Base-by-base conservation (phyloP, 1,140 invertebrate genomes). In the Steinernema khuongi region DNA sequence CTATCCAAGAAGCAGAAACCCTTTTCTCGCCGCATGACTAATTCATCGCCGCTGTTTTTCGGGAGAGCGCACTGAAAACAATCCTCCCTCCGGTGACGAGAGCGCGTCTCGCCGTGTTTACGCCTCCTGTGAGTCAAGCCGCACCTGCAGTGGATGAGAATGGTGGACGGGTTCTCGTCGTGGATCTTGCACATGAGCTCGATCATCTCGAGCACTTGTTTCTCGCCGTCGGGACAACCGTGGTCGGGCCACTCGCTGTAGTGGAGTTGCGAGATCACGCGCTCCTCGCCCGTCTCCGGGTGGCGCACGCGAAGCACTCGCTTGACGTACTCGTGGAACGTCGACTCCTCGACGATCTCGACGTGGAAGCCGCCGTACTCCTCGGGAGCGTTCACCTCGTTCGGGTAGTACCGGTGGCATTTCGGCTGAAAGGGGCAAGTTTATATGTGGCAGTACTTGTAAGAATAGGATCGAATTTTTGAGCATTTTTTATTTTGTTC, bases 241-340 rank as follows among this genome's bases (percentile, higher is more conserved):
- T 77, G 75, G 70, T 77, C 75, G 30, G 75, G 75, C 75, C 75
- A 77, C 41, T 77, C 75, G 28, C 68, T 74, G 44, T 77, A 77
- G 36, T 77, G 76, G 19, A 77, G 43, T 33, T 77, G 76, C 41
- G 28, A 26, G 18, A 77, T 31, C 18, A 11, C 68, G 7, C 74
- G 33, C 11, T 60, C 31, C 19, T 68, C 66, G 29, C 74, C 70
- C 1, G 70, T 72, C 31, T 75, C 31, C 4, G 26, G 22, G 22
- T 72, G 30, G 7, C 68, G 33, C 11, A 69, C 31, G 7, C 68
- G 30, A 29, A 41, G 30, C 68, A 11, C 68, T 2, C 68, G 33
- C 14, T 11, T 18, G 7, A 69, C 68, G 68, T 32, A 69, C 18
- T 44, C 44, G 44, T 44, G n/a, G 28, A 44, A 74, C 73, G 32